Base-by-base conservation (phyloP, 2,113 vertebrate species). In the Leucoraja erinaceus region DNA sequence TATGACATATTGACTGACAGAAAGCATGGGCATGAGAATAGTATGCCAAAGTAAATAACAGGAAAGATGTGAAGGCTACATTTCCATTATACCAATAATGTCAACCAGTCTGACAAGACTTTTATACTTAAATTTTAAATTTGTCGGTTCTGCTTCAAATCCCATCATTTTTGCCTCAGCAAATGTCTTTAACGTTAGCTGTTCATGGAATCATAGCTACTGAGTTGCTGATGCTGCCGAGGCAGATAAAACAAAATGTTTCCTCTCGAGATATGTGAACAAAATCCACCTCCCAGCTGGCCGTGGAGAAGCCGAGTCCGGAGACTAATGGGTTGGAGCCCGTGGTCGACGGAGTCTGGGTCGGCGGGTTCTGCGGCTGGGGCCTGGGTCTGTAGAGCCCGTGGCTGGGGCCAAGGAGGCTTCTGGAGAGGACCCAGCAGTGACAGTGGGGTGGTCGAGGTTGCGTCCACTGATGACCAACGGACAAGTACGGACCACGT, bases 41-140 rank as follows among this genome's bases (percentile, higher is more conserved):
- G 22, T 14, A 74, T 47, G 38, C 38, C 68, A 91, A 91, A 91
- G 70, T 72, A 91, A 91, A 91, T 91, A 91, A 47, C 68, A 54
- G 90, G 68, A 38, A 90, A 70, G 88, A 91, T 54, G 90, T 91
- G 66, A 74, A 91, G 90, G 66, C 72, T 72, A 91, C 20, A 47
- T 47, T 88, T 88, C 16, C 33, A 22, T 47, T 91, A 91, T 66
- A 31, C 59, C 83, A 91, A 91, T 91, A 91, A 54, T 91, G 31
- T 91, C 90, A 91, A 72, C 3, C 22, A 4, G 8, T 72, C 11
- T 74, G 68, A 18, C 90, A 72, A 47, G 66, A 74, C 47, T 72
- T 91, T 18, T 72, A 91, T 28, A 54, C 20, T 72, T 70, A 68
- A 91, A 91, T 47, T 91, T 74, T 47, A 47, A 74, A 5, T 74